Conservation (phyloP, 2,113 vertebrate genomes). For the Trochalopteron elliotii region DNA sequence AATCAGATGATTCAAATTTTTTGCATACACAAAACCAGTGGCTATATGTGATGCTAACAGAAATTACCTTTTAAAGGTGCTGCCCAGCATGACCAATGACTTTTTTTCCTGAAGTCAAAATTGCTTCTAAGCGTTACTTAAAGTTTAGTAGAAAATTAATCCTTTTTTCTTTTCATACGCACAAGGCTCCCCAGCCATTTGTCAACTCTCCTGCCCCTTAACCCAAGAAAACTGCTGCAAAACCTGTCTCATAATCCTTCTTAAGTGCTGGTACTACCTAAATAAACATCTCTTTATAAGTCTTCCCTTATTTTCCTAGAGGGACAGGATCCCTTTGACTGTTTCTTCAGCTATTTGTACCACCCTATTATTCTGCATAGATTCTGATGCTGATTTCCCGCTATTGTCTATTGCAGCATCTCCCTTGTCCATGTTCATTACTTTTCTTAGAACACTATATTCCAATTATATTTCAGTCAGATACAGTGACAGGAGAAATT, state of each 20-base stretch:
- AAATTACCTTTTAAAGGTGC: background rate
- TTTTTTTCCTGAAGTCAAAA: background rate
- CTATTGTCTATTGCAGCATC: background rate
- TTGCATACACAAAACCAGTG: background rate
- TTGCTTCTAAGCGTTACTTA: background rate
- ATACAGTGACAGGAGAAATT: background rate
- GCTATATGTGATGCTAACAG: background rate
- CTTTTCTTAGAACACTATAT: background rate
- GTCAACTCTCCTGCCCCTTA: background rate
- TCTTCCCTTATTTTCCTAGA: background rate
- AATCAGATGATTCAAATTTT: background rate
- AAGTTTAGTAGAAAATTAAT: background rate
- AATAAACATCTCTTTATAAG: background rate
- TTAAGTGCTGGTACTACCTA: background rate
- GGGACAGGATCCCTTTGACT: background rate
- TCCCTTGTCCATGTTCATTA: background rate
- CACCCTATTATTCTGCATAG: background rate
- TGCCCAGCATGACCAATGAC: background rate
- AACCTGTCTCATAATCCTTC: background rate
- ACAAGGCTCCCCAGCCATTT: background rate
- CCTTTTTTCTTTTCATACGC: background rate
- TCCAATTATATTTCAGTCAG: background rate
- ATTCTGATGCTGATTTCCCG: background rate
- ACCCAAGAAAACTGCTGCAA: background rate
- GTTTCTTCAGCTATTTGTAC: background rate